Evolutionary conservation across 2,888 invertebrate species (phyloP).

Genomic region (Habroteleia sp.): DNA sequence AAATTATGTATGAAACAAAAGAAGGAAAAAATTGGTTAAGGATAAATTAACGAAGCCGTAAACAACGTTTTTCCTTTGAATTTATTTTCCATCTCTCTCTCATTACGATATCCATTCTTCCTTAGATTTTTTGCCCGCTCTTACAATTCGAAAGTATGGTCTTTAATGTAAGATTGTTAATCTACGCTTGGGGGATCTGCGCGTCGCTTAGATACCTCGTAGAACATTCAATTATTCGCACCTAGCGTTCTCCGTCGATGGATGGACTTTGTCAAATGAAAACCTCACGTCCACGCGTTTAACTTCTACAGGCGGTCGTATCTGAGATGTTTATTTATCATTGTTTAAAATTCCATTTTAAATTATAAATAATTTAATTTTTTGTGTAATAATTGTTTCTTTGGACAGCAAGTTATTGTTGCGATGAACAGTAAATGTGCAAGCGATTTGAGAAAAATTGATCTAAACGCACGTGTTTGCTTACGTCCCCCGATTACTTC

Average conservation of each 20-base stretch:
- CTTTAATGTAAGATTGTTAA: constrained; percentile 52
- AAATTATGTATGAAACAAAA: no score
- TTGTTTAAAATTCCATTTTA: constrained; percentile 9
- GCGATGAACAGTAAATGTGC: constrained; percentile 73
- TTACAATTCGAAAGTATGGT: constrained; percentile 46
- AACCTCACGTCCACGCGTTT: constrained; percentile 34
- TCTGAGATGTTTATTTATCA: constrained; percentile 26
- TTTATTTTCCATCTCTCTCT: constrained; percentile 77
- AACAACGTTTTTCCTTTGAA: constrained; percentile 71
- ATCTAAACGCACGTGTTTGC: constrained; percentile 28
- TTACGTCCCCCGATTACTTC: constrained; percentile 50
- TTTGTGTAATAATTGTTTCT: constrained; percentile 36
- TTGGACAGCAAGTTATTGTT: constrained; percentile 63
- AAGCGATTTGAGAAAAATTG: constrained; percentile 67
- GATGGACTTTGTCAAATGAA: constrained; percentile 52
- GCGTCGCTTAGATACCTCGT: constrained; percentile 39
- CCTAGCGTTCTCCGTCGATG: constrained; percentile 26
- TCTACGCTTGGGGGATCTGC: constrained; percentile 47
- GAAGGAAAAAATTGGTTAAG: constrained; percentile 4
- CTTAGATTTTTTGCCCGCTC: constrained; percentile 57
- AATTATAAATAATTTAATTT: constrained; percentile 32
- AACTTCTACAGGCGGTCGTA: constrained; percentile 37
- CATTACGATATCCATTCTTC: constrained; percentile 64
- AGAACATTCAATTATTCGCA: constrained; percentile 37
- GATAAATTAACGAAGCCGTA: constrained; percentile 8